A percentile compares a stretch with the other conserved stretches of the same genome.
Conservation (phyloP, 2,113 vertebrate genomes). For the Triplophysa rosa region DNA sequence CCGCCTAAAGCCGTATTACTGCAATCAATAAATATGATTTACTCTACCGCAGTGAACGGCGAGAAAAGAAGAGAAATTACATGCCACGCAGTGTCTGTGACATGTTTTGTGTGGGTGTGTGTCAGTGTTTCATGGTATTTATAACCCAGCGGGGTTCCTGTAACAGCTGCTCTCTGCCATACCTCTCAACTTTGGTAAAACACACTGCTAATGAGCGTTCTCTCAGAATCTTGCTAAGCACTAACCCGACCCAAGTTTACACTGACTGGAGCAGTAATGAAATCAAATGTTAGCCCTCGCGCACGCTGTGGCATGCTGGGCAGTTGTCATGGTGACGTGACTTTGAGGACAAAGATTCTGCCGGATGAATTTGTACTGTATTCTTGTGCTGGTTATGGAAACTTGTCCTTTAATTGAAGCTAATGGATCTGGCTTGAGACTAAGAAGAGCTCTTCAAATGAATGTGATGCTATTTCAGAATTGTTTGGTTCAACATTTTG, state of each 20-base stretch:
- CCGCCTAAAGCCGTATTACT: not conserved
- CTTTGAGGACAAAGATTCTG: slow-evolving; percentile 43
- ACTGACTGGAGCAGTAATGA: slow-evolving; percentile 45
- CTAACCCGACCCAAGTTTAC: slow-evolving; percentile 40
- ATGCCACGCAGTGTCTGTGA: not conserved
- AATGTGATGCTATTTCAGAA: slow-evolving; percentile 29
- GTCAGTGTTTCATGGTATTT: slow-evolving; percentile 34
- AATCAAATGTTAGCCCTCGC: slow-evolving; percentile 48
- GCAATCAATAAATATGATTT: slow-evolving; percentile 16
- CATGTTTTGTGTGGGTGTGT: slow-evolving; percentile 48
- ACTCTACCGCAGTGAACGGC: not conserved
- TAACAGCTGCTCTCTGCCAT: slow-evolving; percentile 35
- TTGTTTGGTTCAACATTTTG: too few relatives aligned
- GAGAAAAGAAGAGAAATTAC: not conserved
- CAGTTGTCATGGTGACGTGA: slow-evolving; percentile 45
- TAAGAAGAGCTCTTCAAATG: slow-evolving; percentile 20
- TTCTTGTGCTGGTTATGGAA: slow-evolving; percentile 44
- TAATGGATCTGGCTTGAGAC: slow-evolving; percentile 19
- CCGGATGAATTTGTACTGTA: slow-evolving; percentile 39
- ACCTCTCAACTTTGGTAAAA: slow-evolving; percentile 13
- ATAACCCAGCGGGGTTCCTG: slow-evolving; percentile 3
- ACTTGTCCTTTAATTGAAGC: slow-evolving; percentile 43
- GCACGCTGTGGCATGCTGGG: slow-evolving; percentile 32
- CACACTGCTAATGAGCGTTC: slow-evolving; percentile 47
- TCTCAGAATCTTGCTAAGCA: slow-evolving; percentile 41